Base-by-base conservation (phyloP, 1,140 invertebrate species). In the Drosophila guanche region DNA sequence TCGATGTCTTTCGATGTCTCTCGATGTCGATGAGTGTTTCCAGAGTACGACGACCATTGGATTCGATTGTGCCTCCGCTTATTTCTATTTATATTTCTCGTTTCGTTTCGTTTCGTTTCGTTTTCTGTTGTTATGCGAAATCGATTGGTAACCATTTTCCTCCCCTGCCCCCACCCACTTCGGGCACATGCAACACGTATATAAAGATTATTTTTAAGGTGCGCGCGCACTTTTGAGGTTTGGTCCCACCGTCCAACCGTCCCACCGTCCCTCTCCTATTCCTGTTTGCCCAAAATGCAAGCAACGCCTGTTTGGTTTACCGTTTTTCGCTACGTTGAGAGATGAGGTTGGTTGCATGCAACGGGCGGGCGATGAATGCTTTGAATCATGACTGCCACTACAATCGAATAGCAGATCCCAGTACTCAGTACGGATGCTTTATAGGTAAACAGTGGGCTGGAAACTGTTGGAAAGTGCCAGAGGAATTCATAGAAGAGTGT, bases 191-290 rank as follows among this genome's bases (percentile, higher is more conserved):
- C 83, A 88, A 81, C 65, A 78, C 74, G 73, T 88, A 69, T 81
- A 75, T 86, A 78, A 81, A 86, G 77, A 86, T 86, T 88, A 86
- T 86, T 86, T 86, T 86, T 86, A 86, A 86, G 81, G 81, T 86
- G 81, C 81, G 81, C 81, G 81, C 81, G 81, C 81, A 86, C 83
- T 86, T 86, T 86, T 86, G 81, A 88, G 81, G 81, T 86, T 86
- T 37, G 33, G 33, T 37, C 3, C 10, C 3, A 20, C 33, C 33
- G 83, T 78, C 81, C 83, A n/a, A n/a, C n/a, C n/a, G 33, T 37
- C 3, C 10, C 3, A 20, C 33, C 33, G 83, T 78, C 81, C 83
- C 81, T 86, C 77, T 86, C 73, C 83, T 88, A 83, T 77, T 86
- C 73, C 83, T 88, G 81, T 77, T 81, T 86, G 86, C 85, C 81